Conservation (phyloP, 2,113 vertebrate genomes). For the Upupa epops region DNA sequence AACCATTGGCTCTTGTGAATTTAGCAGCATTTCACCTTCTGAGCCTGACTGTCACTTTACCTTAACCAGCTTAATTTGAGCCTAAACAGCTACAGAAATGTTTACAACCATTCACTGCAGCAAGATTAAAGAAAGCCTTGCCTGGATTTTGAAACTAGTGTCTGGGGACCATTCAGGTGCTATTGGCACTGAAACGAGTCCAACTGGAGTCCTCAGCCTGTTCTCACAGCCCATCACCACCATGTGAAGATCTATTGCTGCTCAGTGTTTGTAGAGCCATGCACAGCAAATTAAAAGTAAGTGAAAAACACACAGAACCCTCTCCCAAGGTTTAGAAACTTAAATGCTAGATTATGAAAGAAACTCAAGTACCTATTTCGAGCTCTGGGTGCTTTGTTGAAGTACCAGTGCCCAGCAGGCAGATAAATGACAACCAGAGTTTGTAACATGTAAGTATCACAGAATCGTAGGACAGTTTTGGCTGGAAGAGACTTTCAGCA, state of each 20-base stretch:
- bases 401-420: neutral
- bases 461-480: no score
- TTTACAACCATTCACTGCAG: neutral
- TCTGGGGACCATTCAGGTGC: fast-evolving
- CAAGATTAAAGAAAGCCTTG: neutral
- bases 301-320: neutral
- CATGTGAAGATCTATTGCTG: neutral
- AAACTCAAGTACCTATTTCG: neutral
- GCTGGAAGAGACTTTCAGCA: no score
- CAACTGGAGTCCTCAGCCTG: neutral
- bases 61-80: constrained; percentile 26
- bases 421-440: neutral
- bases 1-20: constrained; percentile 46
- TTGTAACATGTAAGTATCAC: neutral
- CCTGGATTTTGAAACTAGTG: neutral
- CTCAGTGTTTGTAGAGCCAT: neutral
- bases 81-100: constrained; percentile 29
- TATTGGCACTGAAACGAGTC: neutral
- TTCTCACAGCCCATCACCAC: neutral
- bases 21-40: constrained; percentile 43
- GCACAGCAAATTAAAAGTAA: neutral
- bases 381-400: neutral
- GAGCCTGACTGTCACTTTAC: constrained; percentile 42
- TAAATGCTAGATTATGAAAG: neutral
- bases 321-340: neutral